Percentiles rank a stretch among this genome's conserved stretches.
These are phyloP conservation scores for Chrysodeixis includens DNA, from an alignment of 2,888 invertebrate species.

Conservation along the genomic window DNA sequence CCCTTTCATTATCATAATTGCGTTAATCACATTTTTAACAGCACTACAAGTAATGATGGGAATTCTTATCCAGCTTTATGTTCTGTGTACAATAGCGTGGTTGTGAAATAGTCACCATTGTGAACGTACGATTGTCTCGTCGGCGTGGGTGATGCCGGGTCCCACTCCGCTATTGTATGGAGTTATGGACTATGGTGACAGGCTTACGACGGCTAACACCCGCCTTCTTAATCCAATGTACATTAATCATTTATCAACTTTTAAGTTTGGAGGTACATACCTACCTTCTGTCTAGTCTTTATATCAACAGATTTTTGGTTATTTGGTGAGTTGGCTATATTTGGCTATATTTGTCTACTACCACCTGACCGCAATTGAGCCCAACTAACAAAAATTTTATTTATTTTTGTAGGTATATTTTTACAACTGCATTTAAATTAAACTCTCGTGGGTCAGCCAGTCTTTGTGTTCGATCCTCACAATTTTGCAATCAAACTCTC, in stretches of 20 bases:
- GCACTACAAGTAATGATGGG: constrained; percentile 38
- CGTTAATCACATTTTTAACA: constrained; percentile 27
- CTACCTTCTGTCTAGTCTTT: too few relatives aligned
- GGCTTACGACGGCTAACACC: constrained; percentile 23
- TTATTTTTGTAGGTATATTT: too few relatives aligned
- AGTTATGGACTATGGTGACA: neutral
- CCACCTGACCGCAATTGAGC: neutral
- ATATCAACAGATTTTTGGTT: neutral
- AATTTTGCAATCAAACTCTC: neutral
- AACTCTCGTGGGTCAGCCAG: neutral
- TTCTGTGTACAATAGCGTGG: constrained; percentile 52
- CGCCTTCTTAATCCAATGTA: neutral
- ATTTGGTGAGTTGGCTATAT: neutral
- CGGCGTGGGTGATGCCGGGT: constrained; percentile 44
- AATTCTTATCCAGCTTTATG: constrained; percentile 34
- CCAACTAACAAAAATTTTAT: too few relatives aligned
- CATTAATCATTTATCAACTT: too few relatives aligned
- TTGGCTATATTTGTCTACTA: neutral
- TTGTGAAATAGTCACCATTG: constrained; percentile 68
- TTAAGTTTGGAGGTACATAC: too few relatives aligned
- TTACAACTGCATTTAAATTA: too few relatives aligned
- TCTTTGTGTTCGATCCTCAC: neutral
- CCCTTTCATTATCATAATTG: neutral
- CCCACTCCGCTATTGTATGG: constrained; percentile 9
- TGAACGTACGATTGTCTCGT: constrained; percentile 52